A percentile compares a stretch with the other conserved stretches of the same genome.
These are phyloP conservation scores for Electrophaes corylata DNA, from an alignment of 2,888 invertebrate species.

Conservation along the genomic window DNA sequence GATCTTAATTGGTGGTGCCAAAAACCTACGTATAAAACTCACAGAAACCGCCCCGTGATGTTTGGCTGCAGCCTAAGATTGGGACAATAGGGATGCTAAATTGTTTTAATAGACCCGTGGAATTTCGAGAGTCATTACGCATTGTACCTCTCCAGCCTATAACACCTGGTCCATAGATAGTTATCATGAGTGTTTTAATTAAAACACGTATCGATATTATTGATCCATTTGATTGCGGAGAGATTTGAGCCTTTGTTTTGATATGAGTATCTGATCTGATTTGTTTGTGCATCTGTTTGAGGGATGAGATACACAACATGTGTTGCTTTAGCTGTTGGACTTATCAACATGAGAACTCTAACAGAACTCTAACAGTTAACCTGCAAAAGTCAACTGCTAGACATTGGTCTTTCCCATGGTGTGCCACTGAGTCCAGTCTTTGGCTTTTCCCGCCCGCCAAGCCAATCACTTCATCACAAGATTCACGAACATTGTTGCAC, in stretches of 20 bases:
- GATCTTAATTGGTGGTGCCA: too few species aligned
- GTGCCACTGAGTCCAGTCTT: too few species aligned
- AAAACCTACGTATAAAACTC: too few species aligned
- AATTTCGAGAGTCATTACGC: conserved; percentile 72
- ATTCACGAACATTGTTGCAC: too few species aligned
- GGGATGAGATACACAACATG: not conserved
- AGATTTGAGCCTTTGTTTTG: conserved; percentile 29
- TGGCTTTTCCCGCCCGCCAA: too few species aligned
- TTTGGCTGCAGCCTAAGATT: conserved; percentile 41
- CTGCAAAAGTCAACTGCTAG: too few species aligned
- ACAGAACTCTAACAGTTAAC: too few species aligned
- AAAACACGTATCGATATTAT: conserved; percentile 45
- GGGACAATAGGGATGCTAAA: conserved; percentile 75
- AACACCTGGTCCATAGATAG: conserved; percentile 73
- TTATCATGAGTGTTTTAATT: conserved; percentile 72
- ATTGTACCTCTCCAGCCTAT: conserved; percentile 62
- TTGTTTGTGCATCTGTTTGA: conserved; percentile 19
- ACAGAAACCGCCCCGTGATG: conserved; percentile 40
- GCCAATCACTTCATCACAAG: too few species aligned
- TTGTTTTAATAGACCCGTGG: conserved; percentile 78
- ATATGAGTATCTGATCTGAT: conserved; percentile 14
- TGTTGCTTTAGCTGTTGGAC: not conserved
- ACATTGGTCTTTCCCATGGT: too few species aligned
- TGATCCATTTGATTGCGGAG: conserved; percentile 32
- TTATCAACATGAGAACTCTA: too few species aligned